Evolutionary conservation across 2,888 invertebrate genomes (phyloP).

Genomic region (Hirudinaria manillensis): DNA sequence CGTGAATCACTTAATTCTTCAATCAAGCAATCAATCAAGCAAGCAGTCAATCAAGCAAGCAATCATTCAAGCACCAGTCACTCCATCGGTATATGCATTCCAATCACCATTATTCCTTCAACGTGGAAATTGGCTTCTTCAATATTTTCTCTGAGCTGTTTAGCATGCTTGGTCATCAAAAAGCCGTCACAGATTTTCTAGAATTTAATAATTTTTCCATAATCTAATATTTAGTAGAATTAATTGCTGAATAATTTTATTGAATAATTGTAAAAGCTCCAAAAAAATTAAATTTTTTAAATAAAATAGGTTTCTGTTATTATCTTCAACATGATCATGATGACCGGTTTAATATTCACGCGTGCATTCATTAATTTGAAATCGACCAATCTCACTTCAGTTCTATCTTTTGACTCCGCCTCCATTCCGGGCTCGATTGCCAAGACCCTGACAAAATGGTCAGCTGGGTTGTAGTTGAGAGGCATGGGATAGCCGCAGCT

Average conservation of each 20-base stretch:
- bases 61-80: background rate
- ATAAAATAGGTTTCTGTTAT: background rate
- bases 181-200: background rate
- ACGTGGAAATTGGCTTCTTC: background rate
- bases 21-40: background rate
- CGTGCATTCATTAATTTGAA: no score
- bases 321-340: background rate
- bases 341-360: background rate
- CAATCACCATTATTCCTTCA: background rate
- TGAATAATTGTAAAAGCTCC: background rate
- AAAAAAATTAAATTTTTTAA: no score
- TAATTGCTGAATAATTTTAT: background rate
- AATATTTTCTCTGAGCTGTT: background rate
- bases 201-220: background rate
- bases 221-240: background rate
- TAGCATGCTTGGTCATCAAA: conserved; percentile 3
- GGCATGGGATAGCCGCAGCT: conserved; percentile 44
- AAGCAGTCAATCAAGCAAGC: background rate
- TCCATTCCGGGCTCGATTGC: conserved; percentile 80
- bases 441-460: conserved; percentile 81
- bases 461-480: conserved; percentile 55
- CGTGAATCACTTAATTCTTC: background rate
- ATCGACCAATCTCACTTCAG: conserved; percentile 25
- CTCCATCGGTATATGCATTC: background rate
- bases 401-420: conserved; percentile 62